phyloP scores from a whole-genome alignment of 2,888 invertebrate genomes.

The Synanthedon vespiformis region DNA sequence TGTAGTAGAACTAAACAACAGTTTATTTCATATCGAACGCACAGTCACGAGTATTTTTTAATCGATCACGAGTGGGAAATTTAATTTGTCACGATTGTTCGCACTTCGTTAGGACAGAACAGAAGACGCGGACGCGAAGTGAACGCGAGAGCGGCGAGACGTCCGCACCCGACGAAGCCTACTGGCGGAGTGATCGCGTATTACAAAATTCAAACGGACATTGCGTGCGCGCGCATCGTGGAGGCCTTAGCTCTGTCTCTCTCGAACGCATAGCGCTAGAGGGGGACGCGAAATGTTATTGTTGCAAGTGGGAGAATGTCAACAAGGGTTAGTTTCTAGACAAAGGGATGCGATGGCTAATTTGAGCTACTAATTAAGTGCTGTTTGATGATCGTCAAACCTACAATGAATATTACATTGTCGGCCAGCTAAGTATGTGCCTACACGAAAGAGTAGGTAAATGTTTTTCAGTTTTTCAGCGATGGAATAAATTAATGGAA shows the following conservation, averaged over 20 bases:
- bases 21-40: slow-evolving; percentile 10
- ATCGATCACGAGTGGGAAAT: neutral
- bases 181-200: slow-evolving; percentile 41
- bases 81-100: neutral
- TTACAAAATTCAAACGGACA: neutral
- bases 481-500: too few relatives aligned
- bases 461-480: too few relatives aligned
- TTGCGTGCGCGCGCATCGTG: neutral
- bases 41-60: slow-evolving; percentile 12
- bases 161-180: slow-evolving; percentile 44
- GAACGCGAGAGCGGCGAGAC: slow-evolving; percentile 13
- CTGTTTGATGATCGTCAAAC: neutral
- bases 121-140: neutral
- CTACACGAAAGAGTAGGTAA: neutral
- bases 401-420: too few relatives aligned
- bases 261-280: slow-evolving; percentile 3
- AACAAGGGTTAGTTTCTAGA: slow-evolving; percentile 20
- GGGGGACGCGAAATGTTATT: slow-evolving; percentile 9
- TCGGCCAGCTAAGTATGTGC: neutral
- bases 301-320: slow-evolving; percentile 21
- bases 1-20: neutral
- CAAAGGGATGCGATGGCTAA: slow-evolving; percentile 14
- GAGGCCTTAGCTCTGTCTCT: neutral
- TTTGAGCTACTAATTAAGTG: neutral
- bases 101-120: neutral